Percentiles rank a stretch among this genome's conserved stretches.
phyloP scores from a whole-genome alignment of 2,113 vertebrate genomes.

The Thinocorus orbignyianus region DNA sequence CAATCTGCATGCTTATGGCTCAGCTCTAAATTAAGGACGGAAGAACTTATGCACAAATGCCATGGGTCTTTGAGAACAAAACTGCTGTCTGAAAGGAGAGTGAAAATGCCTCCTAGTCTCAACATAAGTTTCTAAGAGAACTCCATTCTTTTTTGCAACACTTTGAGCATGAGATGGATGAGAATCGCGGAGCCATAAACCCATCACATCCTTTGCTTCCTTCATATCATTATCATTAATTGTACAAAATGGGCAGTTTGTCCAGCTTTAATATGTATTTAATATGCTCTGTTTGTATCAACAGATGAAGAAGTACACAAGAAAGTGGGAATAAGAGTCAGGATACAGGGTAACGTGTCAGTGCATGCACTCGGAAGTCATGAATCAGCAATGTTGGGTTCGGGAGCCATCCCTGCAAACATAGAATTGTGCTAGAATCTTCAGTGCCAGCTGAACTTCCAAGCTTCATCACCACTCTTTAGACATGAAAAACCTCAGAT shows the following conservation, averaged over 20 bases:
- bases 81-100: background rate
- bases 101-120: background rate
- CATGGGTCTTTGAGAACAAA: background rate
- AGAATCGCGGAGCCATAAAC: background rate
- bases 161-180: background rate
- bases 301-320: background rate
- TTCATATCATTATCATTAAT: background rate
- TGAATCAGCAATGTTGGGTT: background rate
- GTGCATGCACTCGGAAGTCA: background rate
- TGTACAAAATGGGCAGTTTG: constrained; percentile 9
- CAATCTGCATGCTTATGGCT: background rate
- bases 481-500: background rate
- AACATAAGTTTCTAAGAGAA: background rate
- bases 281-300: background rate
- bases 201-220: background rate
- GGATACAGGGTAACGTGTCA: background rate
- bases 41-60: background rate
- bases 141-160: background rate
- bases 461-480: background rate
- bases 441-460: background rate
- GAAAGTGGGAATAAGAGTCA: background rate
- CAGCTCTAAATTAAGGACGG: background rate
- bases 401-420: fast-evolving
- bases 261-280: background rate
- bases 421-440: background rate